Evolutionary conservation across 2,797 vertebrate genomes (phyloP).

Genomic region (Thunnus albacares): DNA sequence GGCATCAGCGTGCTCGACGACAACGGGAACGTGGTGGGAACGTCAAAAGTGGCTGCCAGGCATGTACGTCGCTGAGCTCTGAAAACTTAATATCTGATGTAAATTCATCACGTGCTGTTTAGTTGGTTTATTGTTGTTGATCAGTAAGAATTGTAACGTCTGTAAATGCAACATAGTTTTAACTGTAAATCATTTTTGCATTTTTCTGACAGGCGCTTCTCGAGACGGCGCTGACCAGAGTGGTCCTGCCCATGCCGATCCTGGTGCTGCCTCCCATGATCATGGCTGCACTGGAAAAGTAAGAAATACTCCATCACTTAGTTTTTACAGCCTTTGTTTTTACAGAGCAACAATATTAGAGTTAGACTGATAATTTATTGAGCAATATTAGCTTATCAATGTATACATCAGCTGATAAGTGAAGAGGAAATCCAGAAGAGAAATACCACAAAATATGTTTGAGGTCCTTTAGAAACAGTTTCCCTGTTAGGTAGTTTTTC

Average conservation of each 20-base stretch:
- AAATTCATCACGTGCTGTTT: background rate
- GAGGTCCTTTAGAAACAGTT: too few relatives aligned
- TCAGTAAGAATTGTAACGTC: background rate
- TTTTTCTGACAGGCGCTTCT: constrained; percentile 88
- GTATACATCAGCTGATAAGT: too few relatives aligned
- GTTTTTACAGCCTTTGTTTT: background rate
- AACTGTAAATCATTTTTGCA: background rate
- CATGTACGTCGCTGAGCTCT: constrained; percentile 79
- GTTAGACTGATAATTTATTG: too few relatives aligned
- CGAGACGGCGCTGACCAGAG: constrained; percentile 93
- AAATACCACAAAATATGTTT: too few relatives aligned
- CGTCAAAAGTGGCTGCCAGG: constrained; percentile 91
- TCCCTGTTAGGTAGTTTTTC: too few relatives aligned
- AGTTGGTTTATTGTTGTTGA: background rate
- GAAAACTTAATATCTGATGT: background rate
- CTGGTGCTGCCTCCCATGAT: constrained; percentile 93
- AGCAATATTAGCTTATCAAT: too few relatives aligned
- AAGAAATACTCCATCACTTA: constrained; percentile 50
- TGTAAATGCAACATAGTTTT: background rate
- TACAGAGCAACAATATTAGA: background rate
- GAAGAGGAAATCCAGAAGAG: too few relatives aligned
- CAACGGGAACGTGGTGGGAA: constrained; percentile 89
- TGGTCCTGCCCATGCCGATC: constrained; percentile 95
- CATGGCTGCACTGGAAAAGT: constrained; percentile 95
- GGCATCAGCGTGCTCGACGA: constrained; percentile 91